These are phyloP conservation scores for Apistogramma diplotaenia DNA, from an alignment of 2,113 vertebrate genomes.

Conservation along the genomic window DNA sequence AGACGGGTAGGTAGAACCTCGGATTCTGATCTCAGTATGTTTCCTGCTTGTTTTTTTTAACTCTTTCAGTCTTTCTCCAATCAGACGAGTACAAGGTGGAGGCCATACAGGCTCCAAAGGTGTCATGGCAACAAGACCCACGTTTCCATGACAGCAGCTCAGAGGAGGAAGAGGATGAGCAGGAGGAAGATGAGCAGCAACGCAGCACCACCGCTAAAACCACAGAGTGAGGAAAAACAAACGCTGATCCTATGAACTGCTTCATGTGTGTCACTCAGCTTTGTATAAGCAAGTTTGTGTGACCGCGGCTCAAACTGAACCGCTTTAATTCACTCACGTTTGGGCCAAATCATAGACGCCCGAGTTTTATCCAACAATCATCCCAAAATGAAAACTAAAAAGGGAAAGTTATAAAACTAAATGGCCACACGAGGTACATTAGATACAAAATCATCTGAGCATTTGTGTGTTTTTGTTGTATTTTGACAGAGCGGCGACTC, in stretches of 20 bases:
- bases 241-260: neutral
- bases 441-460: neutral
- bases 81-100: conserved; percentile 78
- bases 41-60: neutral
- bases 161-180: conserved; percentile 78
- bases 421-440: too few species aligned
- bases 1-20: conserved; percentile 54
- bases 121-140: conserved; percentile 83
- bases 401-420: too few species aligned
- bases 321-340: neutral
- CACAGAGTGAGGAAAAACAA: conserved; percentile 66
- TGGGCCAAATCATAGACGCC: neutral
- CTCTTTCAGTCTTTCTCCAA: neutral
- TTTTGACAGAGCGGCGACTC: conserved; percentile 60
- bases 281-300: neutral
- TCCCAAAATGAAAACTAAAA: too few species aligned
- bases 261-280: neutral
- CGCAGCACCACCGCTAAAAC: neutral
- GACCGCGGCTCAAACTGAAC: neutral
- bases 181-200: conserved; percentile 33
- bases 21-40: neutral
- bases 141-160: conserved; percentile 90
- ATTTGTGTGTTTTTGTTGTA: neutral
- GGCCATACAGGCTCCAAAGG: conserved; percentile 73
- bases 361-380: neutral